A percentile compares a stretch with the other conserved stretches of the same genome.
These are phyloP conservation scores for Hypolimnas misippus DNA, from an alignment of 2,888 invertebrate species.

Conservation along the genomic window DNA sequence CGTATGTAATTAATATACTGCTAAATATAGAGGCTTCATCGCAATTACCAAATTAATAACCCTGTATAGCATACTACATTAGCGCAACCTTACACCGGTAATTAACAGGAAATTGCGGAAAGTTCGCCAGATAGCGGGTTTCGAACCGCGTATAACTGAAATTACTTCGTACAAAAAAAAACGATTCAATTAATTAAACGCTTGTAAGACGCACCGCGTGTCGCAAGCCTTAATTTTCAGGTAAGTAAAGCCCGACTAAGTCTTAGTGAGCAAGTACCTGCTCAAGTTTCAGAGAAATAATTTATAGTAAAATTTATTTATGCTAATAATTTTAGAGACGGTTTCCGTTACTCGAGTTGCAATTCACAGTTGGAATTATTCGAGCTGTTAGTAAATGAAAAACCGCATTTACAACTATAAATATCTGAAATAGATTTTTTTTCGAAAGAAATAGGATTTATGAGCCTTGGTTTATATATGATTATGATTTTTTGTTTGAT, in stretches of 20 bases:
- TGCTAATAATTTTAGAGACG: conserved; percentile 21
- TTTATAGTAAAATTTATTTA: conserved; percentile 18
- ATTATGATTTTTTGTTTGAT: no score
- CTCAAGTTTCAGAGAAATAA: conserved; percentile 16
- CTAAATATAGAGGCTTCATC: no score
- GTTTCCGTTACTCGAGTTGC: conserved; percentile 15
- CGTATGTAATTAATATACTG: no score
- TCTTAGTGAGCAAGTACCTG: conserved; percentile 8
- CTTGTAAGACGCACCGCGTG: not conserved
- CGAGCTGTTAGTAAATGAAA: conserved; percentile 20
- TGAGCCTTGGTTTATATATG: not conserved
- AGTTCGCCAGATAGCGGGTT: no score
- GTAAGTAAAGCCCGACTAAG: conserved; percentile 1
- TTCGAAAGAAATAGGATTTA: no score
- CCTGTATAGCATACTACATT: no score
- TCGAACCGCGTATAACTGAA: no score
- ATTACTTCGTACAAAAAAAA: not conserved
- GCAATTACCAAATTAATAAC: no score
- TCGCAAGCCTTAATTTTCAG: not conserved
- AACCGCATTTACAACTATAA: no score
- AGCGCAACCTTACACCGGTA: no score
- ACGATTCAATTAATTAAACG: not conserved
- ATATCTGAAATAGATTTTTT: no score
- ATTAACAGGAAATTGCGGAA: no score
- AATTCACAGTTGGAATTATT: conserved; percentile 13